Percentiles rank a stretch among this genome's conserved stretches.
phyloP scores from a whole-genome alignment of 2,797 vertebrate species.

The Tangara arthus region DNA sequence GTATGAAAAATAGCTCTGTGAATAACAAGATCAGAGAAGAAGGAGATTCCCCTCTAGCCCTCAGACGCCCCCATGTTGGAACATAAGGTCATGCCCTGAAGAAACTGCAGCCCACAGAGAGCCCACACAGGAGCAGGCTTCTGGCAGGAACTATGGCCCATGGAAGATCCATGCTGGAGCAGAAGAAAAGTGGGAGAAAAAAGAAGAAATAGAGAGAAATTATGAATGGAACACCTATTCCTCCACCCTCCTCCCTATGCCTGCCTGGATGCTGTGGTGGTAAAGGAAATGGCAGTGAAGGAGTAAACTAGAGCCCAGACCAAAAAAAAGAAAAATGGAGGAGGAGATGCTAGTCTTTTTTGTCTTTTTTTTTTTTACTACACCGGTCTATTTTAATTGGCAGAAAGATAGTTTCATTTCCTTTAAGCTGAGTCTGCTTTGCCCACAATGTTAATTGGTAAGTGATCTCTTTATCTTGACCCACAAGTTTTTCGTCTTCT shows the following conservation, averaged over 20 bases:
- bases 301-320: not conserved
- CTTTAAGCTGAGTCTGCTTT: not conserved
- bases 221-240: not conserved
- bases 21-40: not conserved
- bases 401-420: not conserved
- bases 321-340: not conserved
- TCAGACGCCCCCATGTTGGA: fast-evolving
- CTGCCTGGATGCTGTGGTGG: not conserved
- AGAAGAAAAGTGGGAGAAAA: not conserved
- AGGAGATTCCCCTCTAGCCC: not conserved
- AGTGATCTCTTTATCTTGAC: not conserved
- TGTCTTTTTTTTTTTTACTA: not conserved
- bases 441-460: fast-evolving
- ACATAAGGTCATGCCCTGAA: not conserved
- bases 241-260: not conserved
- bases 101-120: not conserved
- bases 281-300: not conserved
- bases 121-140: not conserved
- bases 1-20: not conserved
- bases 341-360: not conserved
- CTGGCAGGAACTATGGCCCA: not conserved
- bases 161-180: not conserved
- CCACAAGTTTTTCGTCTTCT: not conserved
- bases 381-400: not conserved
- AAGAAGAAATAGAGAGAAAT: not conserved